These are phyloP conservation scores for Muraenolepis orangiensis DNA, from an alignment of 2,797 vertebrate genomes.

Conservation along the genomic window DNA sequence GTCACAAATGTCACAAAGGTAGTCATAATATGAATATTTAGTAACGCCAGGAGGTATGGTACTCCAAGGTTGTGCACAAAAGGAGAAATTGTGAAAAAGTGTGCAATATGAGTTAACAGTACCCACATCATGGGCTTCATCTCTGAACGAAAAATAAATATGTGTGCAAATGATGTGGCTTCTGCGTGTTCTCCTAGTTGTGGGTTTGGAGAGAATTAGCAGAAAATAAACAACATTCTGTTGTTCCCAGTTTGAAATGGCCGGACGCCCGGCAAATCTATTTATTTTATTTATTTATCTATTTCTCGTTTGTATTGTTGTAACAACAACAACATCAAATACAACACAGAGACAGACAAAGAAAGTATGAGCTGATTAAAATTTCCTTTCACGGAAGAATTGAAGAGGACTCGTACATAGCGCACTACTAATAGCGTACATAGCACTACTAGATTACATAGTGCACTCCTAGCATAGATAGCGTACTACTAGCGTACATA, in stretches of 20 bases:
- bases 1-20: neutral
- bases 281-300: constrained; percentile 23
- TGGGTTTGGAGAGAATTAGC: constrained; percentile 1
- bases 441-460: too few species aligned
- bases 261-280: constrained; percentile 24
- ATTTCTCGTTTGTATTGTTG: too few species aligned
- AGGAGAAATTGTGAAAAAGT: neutral
- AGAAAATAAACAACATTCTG: constrained; percentile 10
- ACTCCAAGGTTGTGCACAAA: neutral
- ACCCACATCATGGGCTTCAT: neutral
- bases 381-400: constrained; percentile 26
- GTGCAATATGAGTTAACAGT: neutral
- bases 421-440: too few species aligned
- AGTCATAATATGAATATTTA: neutral
- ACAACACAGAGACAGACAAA: constrained; percentile 26
- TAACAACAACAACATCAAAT: neutral
- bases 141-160: neutral
- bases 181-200: neutral
- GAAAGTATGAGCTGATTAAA: constrained; percentile 39
- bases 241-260: constrained; percentile 26
- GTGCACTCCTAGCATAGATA: too few species aligned
- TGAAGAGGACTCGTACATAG: neutral
- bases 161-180: neutral
- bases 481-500: too few species aligned
- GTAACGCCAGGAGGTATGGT: neutral